These are phyloP conservation scores for Amiota mariae DNA, from an alignment of 2,888 invertebrate genomes.

Conservation along the genomic window DNA sequence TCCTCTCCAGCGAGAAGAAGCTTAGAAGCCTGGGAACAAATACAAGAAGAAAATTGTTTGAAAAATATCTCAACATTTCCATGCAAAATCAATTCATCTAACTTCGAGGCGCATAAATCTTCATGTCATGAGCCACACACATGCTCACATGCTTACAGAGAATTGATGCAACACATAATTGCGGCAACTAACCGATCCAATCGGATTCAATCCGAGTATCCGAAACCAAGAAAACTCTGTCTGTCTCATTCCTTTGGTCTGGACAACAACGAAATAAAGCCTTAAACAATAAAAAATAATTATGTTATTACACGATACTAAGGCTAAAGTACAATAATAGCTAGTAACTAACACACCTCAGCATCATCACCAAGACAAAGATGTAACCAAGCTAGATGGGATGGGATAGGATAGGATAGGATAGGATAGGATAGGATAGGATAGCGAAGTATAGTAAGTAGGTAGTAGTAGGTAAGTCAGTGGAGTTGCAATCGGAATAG, in stretches of 20 bases:
- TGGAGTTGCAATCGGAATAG: slow-evolving; percentile 1
- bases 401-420: too few species aligned
- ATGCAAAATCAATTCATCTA: too few species aligned
- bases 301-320: slow-evolving; percentile 26
- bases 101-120: too few species aligned
- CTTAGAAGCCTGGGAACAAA: too few species aligned
- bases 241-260: too few species aligned
- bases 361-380: neutral
- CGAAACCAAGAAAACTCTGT: neutral
- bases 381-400: neutral
- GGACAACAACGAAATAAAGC: neutral
- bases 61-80: too few species aligned
- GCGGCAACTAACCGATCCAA: neutral
- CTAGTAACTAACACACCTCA: slow-evolving; percentile 26
- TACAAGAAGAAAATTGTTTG: too few species aligned
- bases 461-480: neutral
- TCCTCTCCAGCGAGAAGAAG: too few species aligned
- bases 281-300: slow-evolving; percentile 28
- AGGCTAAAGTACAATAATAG: slow-evolving; percentile 27
- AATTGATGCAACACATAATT: slow-evolving; percentile 13
- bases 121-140: too few species aligned
- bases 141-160: neutral
- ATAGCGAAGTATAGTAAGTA: too few species aligned
- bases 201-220: neutral
- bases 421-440: too few species aligned